Evolutionary conservation across 2,888 invertebrate species (phyloP).

Genomic region (Pseudolycoriella hygida): DNA sequence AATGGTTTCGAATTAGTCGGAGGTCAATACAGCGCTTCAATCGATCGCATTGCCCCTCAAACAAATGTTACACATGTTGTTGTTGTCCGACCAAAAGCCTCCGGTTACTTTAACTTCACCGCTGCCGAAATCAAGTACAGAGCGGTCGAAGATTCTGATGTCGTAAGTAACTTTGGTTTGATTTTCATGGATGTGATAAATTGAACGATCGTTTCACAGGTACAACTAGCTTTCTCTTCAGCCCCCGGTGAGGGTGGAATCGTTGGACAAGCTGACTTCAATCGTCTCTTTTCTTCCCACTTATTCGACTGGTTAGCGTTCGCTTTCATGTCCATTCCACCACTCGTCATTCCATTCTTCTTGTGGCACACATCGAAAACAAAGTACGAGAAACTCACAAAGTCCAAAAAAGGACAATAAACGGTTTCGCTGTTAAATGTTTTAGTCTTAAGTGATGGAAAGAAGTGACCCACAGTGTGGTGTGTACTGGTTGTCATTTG

Average conservation of each 20-base stretch:
- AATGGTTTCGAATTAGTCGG: conserved; percentile 81
- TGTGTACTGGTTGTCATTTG: too few relatives aligned
- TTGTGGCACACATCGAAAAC: conserved; percentile 90
- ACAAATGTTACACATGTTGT: conserved; percentile 89
- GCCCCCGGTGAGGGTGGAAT: conserved; percentile 94
- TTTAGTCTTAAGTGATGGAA: too few relatives aligned
- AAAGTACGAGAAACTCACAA: conserved; percentile 73
- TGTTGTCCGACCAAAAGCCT: conserved; percentile 74
- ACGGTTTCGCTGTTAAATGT: too few relatives aligned
- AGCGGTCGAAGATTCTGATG: conserved; percentile 62
- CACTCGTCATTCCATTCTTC: conserved; percentile 81
- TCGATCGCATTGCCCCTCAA: conserved; percentile 82
- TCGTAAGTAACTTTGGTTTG: conserved; percentile 30
- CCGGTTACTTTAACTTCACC: conserved; percentile 93
- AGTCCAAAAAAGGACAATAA: conserved; percentile 37
- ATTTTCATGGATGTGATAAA: neutral
- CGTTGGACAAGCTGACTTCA: conserved; percentile 80
- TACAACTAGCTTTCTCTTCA: conserved; percentile 56
- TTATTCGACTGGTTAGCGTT: conserved; percentile 95
- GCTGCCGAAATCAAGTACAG: conserved; percentile 85
- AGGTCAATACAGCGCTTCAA: conserved; percentile 63
- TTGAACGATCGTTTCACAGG: conserved; percentile 24
- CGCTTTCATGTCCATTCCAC: conserved; percentile 90
- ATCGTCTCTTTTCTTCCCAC: conserved; percentile 93
- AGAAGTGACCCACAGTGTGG: too few relatives aligned